phyloP scores from a whole-genome alignment of 2,797 vertebrate genomes.

The Myotis findleyi region DNA sequence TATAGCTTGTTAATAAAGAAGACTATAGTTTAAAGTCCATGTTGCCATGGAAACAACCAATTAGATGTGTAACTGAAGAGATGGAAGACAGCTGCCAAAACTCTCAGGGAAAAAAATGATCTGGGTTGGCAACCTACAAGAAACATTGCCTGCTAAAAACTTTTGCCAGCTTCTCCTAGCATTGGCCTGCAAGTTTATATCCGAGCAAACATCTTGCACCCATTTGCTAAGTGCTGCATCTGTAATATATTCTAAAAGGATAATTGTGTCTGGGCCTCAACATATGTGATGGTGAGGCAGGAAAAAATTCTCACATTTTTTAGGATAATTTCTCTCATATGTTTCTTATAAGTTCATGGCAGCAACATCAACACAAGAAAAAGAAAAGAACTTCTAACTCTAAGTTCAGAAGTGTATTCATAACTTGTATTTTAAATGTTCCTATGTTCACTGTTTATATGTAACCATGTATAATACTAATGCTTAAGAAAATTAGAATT shows the following conservation, averaged over 20 bases:
- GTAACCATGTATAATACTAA: neutral
- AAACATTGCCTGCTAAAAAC: constrained; percentile 70
- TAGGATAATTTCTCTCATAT: constrained; percentile 82
- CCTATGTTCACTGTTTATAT: neutral
- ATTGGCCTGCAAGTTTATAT: constrained; percentile 73
- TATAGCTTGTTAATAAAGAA: constrained; percentile 78
- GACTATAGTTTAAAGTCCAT: constrained; percentile 61
- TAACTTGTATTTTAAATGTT: constrained; percentile 39
- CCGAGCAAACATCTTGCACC: constrained; percentile 87
- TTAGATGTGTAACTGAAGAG: constrained; percentile 84
- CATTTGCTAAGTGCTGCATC: constrained; percentile 86
- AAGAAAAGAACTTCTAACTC: constrained; percentile 48
- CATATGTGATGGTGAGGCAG: constrained; percentile 84
- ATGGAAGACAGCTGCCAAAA: constrained; percentile 83
- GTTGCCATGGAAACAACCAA: constrained; percentile 83
- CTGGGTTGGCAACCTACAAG: constrained; percentile 79
- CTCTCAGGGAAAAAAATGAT: constrained; percentile 72
- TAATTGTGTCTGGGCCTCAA: constrained; percentile 87
- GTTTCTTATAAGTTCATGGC: constrained; percentile 85
- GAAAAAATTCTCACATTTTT: constrained; percentile 79
- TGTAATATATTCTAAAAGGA: constrained; percentile 87
- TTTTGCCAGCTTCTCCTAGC: constrained; percentile 81
- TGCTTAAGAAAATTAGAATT: constrained; percentile 30
- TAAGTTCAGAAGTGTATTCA: constrained; percentile 43
- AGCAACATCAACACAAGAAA: constrained; percentile 62